Evolutionary conservation across 1,140 invertebrate species (phyloP), one percentile per base, ranked within the genome.

Genomic region (Andricus grossulariae): DNA sequence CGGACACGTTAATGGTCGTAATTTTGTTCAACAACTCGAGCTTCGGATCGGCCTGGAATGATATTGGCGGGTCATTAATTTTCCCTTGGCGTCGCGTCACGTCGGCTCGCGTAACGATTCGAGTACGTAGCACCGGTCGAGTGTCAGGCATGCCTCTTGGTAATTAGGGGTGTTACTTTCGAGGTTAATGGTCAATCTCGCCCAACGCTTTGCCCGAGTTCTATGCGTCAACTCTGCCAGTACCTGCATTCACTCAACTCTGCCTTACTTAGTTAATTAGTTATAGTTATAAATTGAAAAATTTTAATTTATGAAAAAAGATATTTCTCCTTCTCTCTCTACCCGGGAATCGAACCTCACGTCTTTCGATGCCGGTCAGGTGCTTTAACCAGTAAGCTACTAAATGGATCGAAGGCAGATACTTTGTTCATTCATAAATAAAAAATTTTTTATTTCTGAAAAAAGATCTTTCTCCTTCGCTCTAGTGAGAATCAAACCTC

Each of bases 131-230:
- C 57, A 66, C 57, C 21, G 57, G 57, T 66, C 57, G 57, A 66
- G 57, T 66, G 25, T 66, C 57, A 66, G 57, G 25, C 57, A 66
- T 66, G 57, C 57, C 57, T 66, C 57, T 66, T 66, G 57, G 57
- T 66, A 66, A 66, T 66, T 66, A 66, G 57, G 57, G 57, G 57
- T 66, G 57, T 66, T 39, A 66, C 57, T 66, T 25, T 66, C 21
- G 57, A 66, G 57, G 57, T 66, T 66, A 66, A 66, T 66, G 57
- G 57, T 66, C 57, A 66, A 66, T 66, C 57, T 66, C 57, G 39
- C 25, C 57, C 25, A 66, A 25, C 21, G 39, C 39, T 66, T 21
- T 66, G 21, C 13, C 4, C 15, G 25, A 66, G 57, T 66, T 39
- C 13, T 66, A 15, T 25, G 10, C 16, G 21, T 3, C 2, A 32